phyloP scores from a whole-genome alignment of 2,113 vertebrate genomes.

The Channa argus region DNA sequence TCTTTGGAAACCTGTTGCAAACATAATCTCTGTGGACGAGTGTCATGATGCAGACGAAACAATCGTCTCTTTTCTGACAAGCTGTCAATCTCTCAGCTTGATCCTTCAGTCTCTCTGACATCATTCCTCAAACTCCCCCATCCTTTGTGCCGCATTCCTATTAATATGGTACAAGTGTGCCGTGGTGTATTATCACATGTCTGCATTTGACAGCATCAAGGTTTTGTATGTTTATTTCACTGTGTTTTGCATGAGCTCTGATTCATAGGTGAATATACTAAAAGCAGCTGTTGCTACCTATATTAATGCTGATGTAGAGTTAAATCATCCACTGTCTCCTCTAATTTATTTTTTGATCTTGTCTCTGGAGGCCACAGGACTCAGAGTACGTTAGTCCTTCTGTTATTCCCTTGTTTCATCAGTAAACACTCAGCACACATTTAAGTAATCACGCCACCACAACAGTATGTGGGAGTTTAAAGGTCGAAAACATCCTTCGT shows the following conservation, averaged over 20 bases:
- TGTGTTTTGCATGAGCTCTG: constrained; percentile 21
- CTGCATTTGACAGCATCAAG: constrained; percentile 19
- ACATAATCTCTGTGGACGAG: constrained; percentile 11
- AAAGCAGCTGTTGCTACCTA: constrained; percentile 47
- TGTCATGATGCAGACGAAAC: constrained; percentile 18
- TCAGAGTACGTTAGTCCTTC: constrained; percentile 40
- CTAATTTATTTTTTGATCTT: constrained; percentile 67
- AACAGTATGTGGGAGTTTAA: constrained; percentile 19
- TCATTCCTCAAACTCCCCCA: background rate
- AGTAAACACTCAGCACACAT: constrained; percentile 34
- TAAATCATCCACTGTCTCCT: constrained; percentile 58
- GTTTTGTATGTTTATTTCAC: constrained; percentile 19
- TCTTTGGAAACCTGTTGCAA: constrained; percentile 31
- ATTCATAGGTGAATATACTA: constrained; percentile 52
- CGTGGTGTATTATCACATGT: constrained; percentile 10
- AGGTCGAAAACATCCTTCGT: constrained; percentile 44
- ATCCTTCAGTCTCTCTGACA: constrained; percentile 54
- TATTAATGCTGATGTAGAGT: constrained; percentile 62
- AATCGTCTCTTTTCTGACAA: constrained; percentile 33
- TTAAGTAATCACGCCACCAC: constrained; percentile 42
- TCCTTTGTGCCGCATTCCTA: constrained; percentile 14
- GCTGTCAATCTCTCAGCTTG: constrained; percentile 42
- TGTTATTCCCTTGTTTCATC: constrained; percentile 50
- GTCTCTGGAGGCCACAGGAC: constrained; percentile 42
- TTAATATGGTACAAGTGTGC: constrained; percentile 25